phyloP scores from a whole-genome alignment of 2,797 vertebrate species.

The Anas bahamensis region DNA sequence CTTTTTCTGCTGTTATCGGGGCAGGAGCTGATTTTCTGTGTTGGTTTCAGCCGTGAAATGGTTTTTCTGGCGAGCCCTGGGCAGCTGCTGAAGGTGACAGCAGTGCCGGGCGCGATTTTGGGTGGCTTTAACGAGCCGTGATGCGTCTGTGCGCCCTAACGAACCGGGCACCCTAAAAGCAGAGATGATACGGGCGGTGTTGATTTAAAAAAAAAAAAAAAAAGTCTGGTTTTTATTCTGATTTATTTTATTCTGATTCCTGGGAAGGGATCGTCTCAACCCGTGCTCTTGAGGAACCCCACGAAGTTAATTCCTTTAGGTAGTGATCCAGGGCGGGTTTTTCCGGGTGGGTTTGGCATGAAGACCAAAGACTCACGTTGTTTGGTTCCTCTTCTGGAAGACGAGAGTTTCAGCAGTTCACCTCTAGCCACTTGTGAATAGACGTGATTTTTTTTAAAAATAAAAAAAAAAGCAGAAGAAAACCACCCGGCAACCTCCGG shows the following conservation, averaged over 20 bases:
- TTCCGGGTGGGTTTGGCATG: background rate
- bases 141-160: fast-evolving
- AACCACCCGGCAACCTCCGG: background rate
- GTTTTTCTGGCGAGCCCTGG: background rate
- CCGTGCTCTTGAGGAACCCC: background rate
- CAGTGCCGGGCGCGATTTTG: fast-evolving
- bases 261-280: background rate
- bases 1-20: too few relatives aligned
- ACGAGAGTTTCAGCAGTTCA: background rate
- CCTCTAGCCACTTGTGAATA: background rate
- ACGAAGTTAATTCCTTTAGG: background rate
- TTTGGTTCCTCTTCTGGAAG: background rate
- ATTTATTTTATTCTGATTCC: background rate
- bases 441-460: too few relatives aligned
- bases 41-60: background rate
- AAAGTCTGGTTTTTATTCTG: too few relatives aligned
- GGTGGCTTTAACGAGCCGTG: background rate
- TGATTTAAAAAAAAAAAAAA: too few relatives aligned
- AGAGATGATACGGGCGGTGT: background rate
- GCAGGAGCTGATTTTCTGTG: background rate
- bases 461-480: too few relatives aligned
- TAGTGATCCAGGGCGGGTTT: background rate
- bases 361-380: background rate
- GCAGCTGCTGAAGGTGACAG: background rate
- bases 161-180: background rate